Evolutionary conservation across 1,140 invertebrate genomes (phyloP).

Genomic region (Anthonomus grandis): DNA sequence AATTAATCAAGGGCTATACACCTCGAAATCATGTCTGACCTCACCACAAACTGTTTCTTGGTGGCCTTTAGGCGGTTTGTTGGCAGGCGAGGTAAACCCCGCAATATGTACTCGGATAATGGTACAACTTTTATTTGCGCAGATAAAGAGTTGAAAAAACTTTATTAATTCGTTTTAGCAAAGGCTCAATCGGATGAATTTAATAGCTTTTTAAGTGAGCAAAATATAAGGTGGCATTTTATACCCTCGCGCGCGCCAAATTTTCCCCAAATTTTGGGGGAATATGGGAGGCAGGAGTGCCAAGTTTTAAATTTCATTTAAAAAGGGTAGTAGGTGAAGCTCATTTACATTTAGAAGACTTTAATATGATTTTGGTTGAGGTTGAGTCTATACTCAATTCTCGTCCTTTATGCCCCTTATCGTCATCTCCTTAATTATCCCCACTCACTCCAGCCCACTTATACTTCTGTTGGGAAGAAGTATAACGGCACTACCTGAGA

Average conservation of each 20-base stretch:
- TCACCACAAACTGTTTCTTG: conserved; percentile 35
- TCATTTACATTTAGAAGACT: background rate
- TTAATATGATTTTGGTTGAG: background rate
- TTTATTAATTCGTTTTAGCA: background rate
- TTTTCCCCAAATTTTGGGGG: no score
- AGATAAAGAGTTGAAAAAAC: background rate
- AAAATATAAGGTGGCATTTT: background rate
- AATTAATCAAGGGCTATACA: conserved; percentile 40
- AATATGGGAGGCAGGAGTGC: background rate
- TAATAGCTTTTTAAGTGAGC: background rate
- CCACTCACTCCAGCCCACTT: no score
- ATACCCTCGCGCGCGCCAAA: background rate
- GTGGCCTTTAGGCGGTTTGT: conserved; percentile 37
- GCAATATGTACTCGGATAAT: conserved; percentile 37
- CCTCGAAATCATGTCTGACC: conserved; percentile 34
- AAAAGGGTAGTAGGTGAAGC: background rate
- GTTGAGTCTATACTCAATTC: conserved; percentile 1
- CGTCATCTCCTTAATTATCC: background rate
- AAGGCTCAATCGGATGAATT: background rate
- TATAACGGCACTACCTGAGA: conserved; percentile 9
- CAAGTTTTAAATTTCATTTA: background rate
- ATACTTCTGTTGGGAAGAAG: background rate
- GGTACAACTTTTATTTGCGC: conserved; percentile 44
- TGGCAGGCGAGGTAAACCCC: conserved; percentile 33
- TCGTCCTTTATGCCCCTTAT: background rate